Conservation (phyloP, 2,113 vertebrate genomes). For the Nycticorax nycticorax region DNA sequence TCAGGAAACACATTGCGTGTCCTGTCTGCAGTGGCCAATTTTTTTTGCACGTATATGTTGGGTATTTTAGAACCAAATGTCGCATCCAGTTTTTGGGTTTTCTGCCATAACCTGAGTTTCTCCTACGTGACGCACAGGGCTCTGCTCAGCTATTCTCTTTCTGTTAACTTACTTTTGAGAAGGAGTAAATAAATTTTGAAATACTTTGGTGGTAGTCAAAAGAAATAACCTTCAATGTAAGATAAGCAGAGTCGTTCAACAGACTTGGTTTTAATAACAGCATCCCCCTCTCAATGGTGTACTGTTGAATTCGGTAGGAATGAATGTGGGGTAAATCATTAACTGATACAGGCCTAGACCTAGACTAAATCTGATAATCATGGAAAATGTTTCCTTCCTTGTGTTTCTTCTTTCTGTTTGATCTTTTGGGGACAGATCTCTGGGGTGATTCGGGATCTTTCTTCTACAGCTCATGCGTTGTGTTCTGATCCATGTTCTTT, state of each 20-base stretch:
- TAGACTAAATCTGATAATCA: neutral
- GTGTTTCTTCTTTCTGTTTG: neutral
- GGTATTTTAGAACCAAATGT: neutral
- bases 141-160: neutral
- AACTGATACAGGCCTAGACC: too few relatives aligned
- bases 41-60: neutral
- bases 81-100: neutral
- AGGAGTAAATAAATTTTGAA: neutral
- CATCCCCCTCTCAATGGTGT: neutral
- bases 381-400: neutral
- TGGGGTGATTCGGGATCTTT: neutral
- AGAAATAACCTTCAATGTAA: neutral
- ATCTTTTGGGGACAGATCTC: neutral
- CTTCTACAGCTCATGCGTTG: neutral
- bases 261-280: neutral
- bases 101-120: neutral
- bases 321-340: neutral
- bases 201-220: neutral
- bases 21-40: neutral
- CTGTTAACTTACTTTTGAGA: neutral
- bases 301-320: neutral
- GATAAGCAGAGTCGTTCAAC: neutral
- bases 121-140: neutral
- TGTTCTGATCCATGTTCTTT: neutral
- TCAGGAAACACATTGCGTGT: neutral